phyloP scores from a whole-genome alignment of 2,797 vertebrate genomes.

The Pterois miles region DNA sequence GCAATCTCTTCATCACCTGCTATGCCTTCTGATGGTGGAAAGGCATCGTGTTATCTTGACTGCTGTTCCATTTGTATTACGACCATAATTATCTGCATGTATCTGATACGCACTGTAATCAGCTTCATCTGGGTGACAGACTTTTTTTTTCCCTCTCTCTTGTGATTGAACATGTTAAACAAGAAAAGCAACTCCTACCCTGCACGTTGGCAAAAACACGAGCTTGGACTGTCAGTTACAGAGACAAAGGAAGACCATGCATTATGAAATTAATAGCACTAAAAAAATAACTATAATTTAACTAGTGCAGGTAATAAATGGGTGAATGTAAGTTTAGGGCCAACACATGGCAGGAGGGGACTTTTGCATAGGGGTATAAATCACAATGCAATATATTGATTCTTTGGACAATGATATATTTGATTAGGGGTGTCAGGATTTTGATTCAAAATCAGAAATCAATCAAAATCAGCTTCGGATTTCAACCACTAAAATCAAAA shows the following conservation, averaged over 20 bases:
- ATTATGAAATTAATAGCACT: constrained; percentile 20
- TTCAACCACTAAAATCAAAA: too few species aligned
- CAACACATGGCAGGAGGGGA: not conserved
- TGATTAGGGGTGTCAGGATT: not conserved
- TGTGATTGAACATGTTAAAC: constrained; percentile 58
- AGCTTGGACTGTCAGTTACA: constrained; percentile 28
- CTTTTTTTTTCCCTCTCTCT: constrained; percentile 33
- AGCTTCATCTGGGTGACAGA: constrained; percentile 73
- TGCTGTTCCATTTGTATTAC: constrained; percentile 75
- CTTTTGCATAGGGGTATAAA: not conserved
- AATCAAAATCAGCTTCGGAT: too few species aligned
- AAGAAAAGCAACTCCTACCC: constrained; percentile 52
- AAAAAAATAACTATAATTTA: not conserved
- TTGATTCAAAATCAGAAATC: not conserved
- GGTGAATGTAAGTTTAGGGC: not conserved
- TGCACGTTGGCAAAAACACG: constrained; percentile 25
- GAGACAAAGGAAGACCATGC: constrained; percentile 25
- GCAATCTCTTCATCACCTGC: constrained; percentile 63
- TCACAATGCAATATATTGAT: not conserved
- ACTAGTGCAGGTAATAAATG: not conserved
- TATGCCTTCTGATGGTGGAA: constrained; percentile 60
- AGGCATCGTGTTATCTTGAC: constrained; percentile 65
- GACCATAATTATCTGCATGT: constrained; percentile 73
- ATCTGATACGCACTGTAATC: constrained; percentile 80
- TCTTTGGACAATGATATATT: not conserved